phyloP scores from a whole-genome alignment of 2,888 invertebrate species.

The Nesidiocoris tenuis region DNA sequence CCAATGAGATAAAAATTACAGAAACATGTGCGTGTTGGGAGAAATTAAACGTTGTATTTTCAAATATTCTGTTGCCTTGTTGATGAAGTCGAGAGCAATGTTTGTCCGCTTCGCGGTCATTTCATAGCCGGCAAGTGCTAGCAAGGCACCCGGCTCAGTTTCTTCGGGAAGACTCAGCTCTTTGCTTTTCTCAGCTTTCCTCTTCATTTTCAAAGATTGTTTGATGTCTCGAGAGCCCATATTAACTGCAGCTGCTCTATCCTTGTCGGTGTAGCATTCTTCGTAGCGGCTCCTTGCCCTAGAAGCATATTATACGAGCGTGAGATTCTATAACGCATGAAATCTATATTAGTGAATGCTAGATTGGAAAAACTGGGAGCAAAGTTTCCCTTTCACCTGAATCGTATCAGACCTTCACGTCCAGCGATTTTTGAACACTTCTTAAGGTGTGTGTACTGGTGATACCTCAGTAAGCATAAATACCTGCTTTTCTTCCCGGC shows the following conservation, averaged over 20 bases:
- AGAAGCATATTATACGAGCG: too few species aligned
- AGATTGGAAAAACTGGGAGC: too few species aligned
- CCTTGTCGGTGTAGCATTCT: slow-evolving; percentile 86
- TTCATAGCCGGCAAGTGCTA: slow-evolving; percentile 74
- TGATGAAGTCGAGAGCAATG: slow-evolving; percentile 72
- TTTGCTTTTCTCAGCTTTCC: slow-evolving; percentile 72
- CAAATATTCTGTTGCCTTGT: slow-evolving; percentile 78
- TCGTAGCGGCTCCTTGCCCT: slow-evolving; percentile 56
- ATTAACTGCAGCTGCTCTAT: slow-evolving; percentile 84
- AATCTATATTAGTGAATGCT: too few species aligned
- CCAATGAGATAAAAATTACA: too few species aligned
- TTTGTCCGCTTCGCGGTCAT: slow-evolving; percentile 71
- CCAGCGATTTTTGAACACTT: too few species aligned
- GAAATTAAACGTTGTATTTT: too few species aligned
- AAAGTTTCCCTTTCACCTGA: too few species aligned
- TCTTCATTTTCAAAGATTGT: slow-evolving; percentile 75
- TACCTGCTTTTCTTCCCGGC: slow-evolving; percentile 36
- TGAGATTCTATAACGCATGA: too few species aligned
- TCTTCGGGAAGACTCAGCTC: slow-evolving; percentile 74
- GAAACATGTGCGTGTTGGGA: too few species aligned
- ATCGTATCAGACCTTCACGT: too few species aligned
- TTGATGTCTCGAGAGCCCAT: slow-evolving; percentile 83
- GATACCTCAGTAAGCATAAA: too few species aligned
- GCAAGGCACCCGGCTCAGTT: slow-evolving; percentile 72
- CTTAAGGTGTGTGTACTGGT: too few species aligned